A percentile compares a stretch with the other conserved stretches of the same genome.
Evolutionary conservation across 2,888 invertebrate species (phyloP).

Genomic region (Trachelus tabidus): DNA sequence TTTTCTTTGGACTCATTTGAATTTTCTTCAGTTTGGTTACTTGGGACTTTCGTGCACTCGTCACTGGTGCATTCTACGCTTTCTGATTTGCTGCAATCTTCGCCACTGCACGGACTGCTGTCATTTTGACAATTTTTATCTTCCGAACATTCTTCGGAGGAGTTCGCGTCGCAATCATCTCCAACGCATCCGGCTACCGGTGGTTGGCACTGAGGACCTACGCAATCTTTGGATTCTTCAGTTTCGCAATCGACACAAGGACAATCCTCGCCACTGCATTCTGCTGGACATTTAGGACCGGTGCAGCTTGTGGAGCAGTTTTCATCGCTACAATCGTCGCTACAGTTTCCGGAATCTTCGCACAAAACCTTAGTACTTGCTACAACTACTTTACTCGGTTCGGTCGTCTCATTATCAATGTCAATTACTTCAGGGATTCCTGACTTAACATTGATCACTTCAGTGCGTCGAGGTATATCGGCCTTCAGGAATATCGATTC

Average conservation of each 20-base stretch:
- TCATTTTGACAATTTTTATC: constrained; percentile 7
- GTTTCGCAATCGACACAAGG: constrained; percentile 5
- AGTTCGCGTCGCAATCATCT: not conserved
- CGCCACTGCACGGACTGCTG: constrained; percentile 2
- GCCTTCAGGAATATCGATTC: too few species aligned
- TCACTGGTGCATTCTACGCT: constrained; percentile 7
- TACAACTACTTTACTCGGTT: too few species aligned
- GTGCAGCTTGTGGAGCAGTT: not conserved
- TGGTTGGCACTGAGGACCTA: not conserved
- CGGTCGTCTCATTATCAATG: too few species aligned
- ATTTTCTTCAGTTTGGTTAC: constrained; percentile 31
- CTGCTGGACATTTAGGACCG: not conserved
- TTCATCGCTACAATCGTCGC: not conserved
- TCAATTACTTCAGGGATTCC: too few species aligned
- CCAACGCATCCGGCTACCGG: not conserved
- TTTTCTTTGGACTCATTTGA: constrained; percentile 27
- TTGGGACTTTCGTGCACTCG: not conserved
- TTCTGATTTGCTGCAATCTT: constrained; percentile 9
- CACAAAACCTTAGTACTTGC: too few species aligned
- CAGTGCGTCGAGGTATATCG: too few species aligned
- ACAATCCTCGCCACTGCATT: constrained; percentile 10
- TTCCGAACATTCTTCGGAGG: constrained; percentile 8
- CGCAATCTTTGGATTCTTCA: not conserved
- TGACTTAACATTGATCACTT: too few species aligned
- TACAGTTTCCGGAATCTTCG: too few species aligned